These are phyloP conservation scores for Reinhardtius hippoglossoides DNA, from an alignment of 2,113 vertebrate genomes.

Conservation along the genomic window DNA sequence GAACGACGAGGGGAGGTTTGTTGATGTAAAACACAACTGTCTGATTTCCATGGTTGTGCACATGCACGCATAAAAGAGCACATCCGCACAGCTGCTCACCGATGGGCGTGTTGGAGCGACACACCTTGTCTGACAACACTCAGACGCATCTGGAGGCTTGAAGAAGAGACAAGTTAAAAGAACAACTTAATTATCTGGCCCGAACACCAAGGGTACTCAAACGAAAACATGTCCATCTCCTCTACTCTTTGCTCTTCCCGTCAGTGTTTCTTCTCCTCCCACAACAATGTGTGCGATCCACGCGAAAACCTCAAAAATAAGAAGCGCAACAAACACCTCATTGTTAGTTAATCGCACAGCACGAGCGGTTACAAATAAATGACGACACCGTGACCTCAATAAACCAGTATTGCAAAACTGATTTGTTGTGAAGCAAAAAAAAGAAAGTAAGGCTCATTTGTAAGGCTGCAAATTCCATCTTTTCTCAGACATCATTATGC, in stretches of 20 bases:
- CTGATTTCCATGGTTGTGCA: constrained; percentile 42
- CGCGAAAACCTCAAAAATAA: constrained; percentile 44
- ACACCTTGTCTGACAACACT: constrained; percentile 88
- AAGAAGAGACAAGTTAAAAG: constrained; percentile 82
- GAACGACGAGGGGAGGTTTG: constrained; percentile 45
- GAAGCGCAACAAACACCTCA: constrained; percentile 1
- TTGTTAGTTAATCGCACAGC: constrained; percentile 56
- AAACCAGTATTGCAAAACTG: constrained; percentile 23
- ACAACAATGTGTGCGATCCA: constrained; percentile 41
- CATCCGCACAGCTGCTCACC: constrained; percentile 65
- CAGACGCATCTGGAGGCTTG: constrained; percentile 89
- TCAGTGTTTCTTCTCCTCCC: constrained; percentile 34
- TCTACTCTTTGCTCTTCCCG: constrained; percentile 43
- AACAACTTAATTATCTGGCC: constrained; percentile 74
- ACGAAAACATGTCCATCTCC: constrained; percentile 63
- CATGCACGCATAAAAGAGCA: constrained; percentile 47
- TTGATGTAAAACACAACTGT: constrained; percentile 56
- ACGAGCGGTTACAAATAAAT: constrained; percentile 20
- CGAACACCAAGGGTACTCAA: constrained; percentile 69
- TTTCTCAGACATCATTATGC: constrained; percentile 35
- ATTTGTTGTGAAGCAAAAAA: constrained; percentile 33
- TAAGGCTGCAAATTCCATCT: constrained; percentile 15
- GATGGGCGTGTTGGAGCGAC: constrained; percentile 81
- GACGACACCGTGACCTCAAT: constrained; percentile 23
- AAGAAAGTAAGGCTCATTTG: constrained; percentile 14